Evolutionary conservation across 2,113 vertebrate species (phyloP).

Genomic region (Muscicapa adusta): DNA sequence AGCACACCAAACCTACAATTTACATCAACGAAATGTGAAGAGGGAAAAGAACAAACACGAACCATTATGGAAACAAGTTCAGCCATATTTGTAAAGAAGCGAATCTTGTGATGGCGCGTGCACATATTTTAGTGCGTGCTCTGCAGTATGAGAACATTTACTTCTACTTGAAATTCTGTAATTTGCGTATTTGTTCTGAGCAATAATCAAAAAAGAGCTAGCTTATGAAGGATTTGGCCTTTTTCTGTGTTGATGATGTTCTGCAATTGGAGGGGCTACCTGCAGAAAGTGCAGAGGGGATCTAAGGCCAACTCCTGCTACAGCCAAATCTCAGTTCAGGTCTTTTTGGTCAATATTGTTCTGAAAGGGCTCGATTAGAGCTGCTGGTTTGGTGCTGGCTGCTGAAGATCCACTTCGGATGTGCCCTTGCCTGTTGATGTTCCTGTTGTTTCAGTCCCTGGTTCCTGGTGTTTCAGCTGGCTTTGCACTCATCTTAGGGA

Average conservation of each 20-base stretch:
- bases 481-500: neutral
- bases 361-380: neutral
- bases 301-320: neutral
- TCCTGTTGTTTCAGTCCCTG: neutral
- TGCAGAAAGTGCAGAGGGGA: neutral
- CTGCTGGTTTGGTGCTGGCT: neutral
- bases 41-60: slow-evolving; percentile 52
- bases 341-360: neutral
- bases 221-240: neutral
- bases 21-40: slow-evolving; percentile 54
- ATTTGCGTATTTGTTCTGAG: slow-evolving; percentile 24
- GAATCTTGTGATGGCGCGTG: slow-evolving; percentile 53
- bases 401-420: neutral
- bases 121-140: slow-evolving; percentile 37
- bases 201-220: neutral
- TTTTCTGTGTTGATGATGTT: neutral
- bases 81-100: slow-evolving; percentile 52
- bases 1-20: slow-evolving; percentile 62
- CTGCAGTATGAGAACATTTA: slow-evolving; percentile 52
- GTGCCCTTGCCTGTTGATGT: neutral
- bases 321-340: neutral
- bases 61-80: slow-evolving; percentile 61
- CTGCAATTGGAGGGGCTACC: neutral
- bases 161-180: slow-evolving; percentile 22
- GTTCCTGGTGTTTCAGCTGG: neutral